Base-by-base conservation (phyloP, 2,888 invertebrate genomes). In the Drosophila planitibia region DNA sequence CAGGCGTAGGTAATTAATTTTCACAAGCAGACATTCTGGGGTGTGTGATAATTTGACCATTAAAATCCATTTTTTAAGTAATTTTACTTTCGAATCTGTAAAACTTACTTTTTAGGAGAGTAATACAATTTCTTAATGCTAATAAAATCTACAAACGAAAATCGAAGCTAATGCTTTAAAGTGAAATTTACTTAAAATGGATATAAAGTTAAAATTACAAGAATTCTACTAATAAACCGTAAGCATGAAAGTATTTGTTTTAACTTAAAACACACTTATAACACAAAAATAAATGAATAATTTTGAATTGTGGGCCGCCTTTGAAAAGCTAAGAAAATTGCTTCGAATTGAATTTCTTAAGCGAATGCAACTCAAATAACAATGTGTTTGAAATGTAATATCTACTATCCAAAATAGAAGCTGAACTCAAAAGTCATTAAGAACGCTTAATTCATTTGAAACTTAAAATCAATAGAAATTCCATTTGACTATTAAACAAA, bases 401-500 rank as follows among this genome's bases (percentile, higher is more conserved):
- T 39, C 57, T 47, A 12, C 51, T 35, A 9, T 3, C 28, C 12
- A 12, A 33, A n/a, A 7, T 22, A 22, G 3, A 22, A 33, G 6
- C 22, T 14, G 39, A 47, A 30, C 35, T 19, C 37, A 47, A 55
- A 19, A 10, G 55, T 64, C 60, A 70, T 74, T 47, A 71, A 54
- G 39, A 53, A 30, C 33, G 51, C 52, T n/a, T 54, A 61, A 55
- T 54, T 16, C 32, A 58, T 22, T 51, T 37, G n/a, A 53, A 49
- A 33, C 25, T 53, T 5, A 51, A 53, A 62, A 53, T 58, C 51
- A 65, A 71, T 71, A 33, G 30, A 66, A 67, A 16, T 70, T 71
- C 44, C 32, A 51, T 75, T 72, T 66, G 68, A 63, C 54, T 61
- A 69, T 69, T 63, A 32, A 69, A 39, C 65, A 37, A 32, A 79